Percentiles rank a stretch among this genome's conserved stretches.
phyloP scores from a whole-genome alignment of 1,140 invertebrate species.

The Zaprionus inermis region DNA sequence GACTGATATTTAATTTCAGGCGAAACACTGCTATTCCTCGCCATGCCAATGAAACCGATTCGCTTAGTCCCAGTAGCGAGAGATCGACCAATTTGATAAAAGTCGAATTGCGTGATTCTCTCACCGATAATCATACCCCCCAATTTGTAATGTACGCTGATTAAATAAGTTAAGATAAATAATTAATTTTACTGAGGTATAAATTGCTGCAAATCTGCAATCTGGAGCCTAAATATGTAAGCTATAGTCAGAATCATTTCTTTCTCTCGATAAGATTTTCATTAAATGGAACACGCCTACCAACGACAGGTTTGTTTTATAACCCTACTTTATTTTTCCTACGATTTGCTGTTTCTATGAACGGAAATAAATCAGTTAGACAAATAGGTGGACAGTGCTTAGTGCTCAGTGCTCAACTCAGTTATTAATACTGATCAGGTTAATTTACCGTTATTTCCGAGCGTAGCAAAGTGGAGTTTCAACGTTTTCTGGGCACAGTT shows the following conservation, averaged over 20 bases:
- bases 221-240: constrained; percentile 17
- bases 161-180: constrained; percentile 30
- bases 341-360: neutral
- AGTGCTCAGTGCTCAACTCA: no score
- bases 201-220: constrained; percentile 1
- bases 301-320: neutral
- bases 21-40: constrained; percentile 48
- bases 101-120: constrained; percentile 73
- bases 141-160: constrained; percentile 75
- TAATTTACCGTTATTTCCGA: no score
- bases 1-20: constrained; percentile 54
- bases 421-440: no score
- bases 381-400: no score
- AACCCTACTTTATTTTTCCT: neutral
- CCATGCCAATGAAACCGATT: constrained; percentile 37
- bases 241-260: neutral
- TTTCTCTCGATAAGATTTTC: constrained; percentile 19
- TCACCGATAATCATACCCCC: constrained; percentile 50
- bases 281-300: constrained; percentile 8
- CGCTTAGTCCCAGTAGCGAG: constrained; percentile 55
- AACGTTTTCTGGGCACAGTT: neutral
- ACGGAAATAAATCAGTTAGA: no score
- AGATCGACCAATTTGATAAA: constrained; percentile 72
- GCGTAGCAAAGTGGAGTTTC: no score
- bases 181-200: neutral